Evolutionary conservation across 1,140 invertebrate species (phyloP).

Genomic region (Amphibalanus amphitrite): DNA sequence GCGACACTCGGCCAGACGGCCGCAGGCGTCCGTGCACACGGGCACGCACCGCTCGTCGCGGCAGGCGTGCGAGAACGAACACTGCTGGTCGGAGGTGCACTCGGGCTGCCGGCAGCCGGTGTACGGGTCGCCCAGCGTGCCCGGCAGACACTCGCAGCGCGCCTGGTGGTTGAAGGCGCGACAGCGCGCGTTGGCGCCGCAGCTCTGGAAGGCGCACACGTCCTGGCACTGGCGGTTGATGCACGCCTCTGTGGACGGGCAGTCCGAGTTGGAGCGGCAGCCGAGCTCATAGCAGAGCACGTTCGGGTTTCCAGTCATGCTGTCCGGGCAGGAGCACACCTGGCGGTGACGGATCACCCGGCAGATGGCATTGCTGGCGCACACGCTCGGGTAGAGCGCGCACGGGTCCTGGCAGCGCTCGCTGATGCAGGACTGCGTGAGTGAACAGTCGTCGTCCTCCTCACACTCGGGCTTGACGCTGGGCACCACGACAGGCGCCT

Average conservation of each 20-base stretch:
- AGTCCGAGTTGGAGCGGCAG: constrained; percentile 67
- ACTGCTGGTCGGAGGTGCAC: constrained; percentile 52
- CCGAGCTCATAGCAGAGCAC: constrained; percentile 57
- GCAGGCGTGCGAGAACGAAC: constrained; percentile 53
- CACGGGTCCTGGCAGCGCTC: constrained; percentile 61
- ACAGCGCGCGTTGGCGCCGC: constrained; percentile 63
- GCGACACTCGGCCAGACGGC: constrained; percentile 57
- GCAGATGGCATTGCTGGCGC: constrained; percentile 64
- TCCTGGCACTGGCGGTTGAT: constrained; percentile 65
- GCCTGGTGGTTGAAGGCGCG: constrained; percentile 28
- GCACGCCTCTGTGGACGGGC: constrained; percentile 60
- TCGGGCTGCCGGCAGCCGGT: constrained; percentile 55
- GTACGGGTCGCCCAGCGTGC: constrained; percentile 51
- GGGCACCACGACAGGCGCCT: constrained; percentile 12
- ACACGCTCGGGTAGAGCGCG: constrained; percentile 32
- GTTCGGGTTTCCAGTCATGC: constrained; percentile 66
- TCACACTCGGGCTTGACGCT: constrained; percentile 54
- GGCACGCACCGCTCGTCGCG: constrained; percentile 49
- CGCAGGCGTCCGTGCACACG: constrained; percentile 36
- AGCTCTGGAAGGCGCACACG: constrained; percentile 57
- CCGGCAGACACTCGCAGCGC: constrained; percentile 18
- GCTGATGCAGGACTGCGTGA: constrained; percentile 64
- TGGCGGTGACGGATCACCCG: constrained; percentile 60
- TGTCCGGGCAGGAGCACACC: constrained; percentile 62
- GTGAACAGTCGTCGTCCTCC: constrained; percentile 59